Evolutionary conservation across 1,140 invertebrate species (phyloP).

Genomic region (Manduca sexta): DNA sequence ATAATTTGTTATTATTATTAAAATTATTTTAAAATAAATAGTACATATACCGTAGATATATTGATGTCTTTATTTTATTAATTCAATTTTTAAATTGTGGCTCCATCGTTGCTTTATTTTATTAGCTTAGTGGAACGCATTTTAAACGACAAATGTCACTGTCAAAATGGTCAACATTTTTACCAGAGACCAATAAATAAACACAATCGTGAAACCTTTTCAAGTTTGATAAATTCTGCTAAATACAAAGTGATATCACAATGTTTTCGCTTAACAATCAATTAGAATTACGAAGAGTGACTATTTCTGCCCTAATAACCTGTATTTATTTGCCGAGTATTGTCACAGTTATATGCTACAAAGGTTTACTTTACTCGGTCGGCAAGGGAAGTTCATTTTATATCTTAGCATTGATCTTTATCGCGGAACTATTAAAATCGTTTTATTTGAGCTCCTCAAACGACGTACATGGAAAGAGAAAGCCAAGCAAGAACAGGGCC

Average conservation of each 20-base stretch:
- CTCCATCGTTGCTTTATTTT: too few species aligned
- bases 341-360: constrained; percentile 58
- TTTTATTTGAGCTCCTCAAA: constrained; percentile 47
- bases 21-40: too few species aligned
- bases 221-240: too few species aligned
- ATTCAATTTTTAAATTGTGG: too few species aligned
- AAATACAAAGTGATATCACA: background rate
- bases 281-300: constrained; percentile 49
- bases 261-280: constrained; percentile 56
- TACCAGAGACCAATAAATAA: too few species aligned
- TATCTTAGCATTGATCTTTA: constrained; percentile 51
- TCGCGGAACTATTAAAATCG: constrained; percentile 56
- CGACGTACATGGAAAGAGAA: constrained; percentile 43
- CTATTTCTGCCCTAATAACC: constrained; percentile 52
- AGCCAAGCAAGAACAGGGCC: constrained; percentile 38
- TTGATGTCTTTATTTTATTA: too few species aligned
- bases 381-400: constrained; percentile 60
- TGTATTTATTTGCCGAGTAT: constrained; percentile 66
- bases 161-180: too few species aligned
- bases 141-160: too few species aligned
- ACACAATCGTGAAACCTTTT: too few species aligned
- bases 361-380: constrained; percentile 59
- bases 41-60: too few species aligned
- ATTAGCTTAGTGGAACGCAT: too few species aligned
- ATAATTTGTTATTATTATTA: too few species aligned